Conservation (phyloP, 1,140 invertebrate species). For the Archivesica marissinica region DNA sequence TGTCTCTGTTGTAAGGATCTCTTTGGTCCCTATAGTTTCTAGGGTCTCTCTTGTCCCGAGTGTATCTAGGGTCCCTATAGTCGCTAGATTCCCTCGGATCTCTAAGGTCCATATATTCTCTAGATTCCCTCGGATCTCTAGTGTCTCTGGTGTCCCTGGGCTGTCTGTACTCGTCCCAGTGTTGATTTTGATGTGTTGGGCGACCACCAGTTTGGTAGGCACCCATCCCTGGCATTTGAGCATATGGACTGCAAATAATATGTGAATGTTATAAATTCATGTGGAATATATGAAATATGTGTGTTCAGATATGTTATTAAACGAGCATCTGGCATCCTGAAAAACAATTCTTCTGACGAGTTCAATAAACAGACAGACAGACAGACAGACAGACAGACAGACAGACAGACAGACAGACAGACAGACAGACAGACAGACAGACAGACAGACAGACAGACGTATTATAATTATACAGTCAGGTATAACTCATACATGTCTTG, state of each 20-base stretch:
- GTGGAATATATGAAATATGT: background rate
- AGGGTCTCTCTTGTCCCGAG: background rate
- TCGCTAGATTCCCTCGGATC: background rate
- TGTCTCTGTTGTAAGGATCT: conserved; percentile 13
- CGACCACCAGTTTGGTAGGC: conserved; percentile 35
- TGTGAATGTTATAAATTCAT: background rate
- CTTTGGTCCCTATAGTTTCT: background rate
- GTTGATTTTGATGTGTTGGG: conserved; percentile 35
- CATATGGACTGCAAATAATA: conserved; percentile 43
- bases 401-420: background rate
- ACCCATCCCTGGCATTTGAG: conserved; percentile 15
- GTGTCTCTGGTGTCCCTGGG: background rate
- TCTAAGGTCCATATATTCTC: background rate
- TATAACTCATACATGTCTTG: too few relatives aligned
- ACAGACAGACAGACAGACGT: too few relatives aligned
- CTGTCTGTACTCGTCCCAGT: conserved; percentile 46
- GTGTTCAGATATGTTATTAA: background rate
- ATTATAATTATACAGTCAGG: too few relatives aligned
- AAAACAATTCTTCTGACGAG: background rate
- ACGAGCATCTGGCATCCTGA: background rate
- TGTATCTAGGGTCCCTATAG: background rate
- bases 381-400: background rate
- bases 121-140: background rate
- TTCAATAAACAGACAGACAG: background rate
- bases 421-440: background rate